phyloP scores from a whole-genome alignment of 1,140 invertebrate species.

The Schmidtea mediterranea region DNA sequence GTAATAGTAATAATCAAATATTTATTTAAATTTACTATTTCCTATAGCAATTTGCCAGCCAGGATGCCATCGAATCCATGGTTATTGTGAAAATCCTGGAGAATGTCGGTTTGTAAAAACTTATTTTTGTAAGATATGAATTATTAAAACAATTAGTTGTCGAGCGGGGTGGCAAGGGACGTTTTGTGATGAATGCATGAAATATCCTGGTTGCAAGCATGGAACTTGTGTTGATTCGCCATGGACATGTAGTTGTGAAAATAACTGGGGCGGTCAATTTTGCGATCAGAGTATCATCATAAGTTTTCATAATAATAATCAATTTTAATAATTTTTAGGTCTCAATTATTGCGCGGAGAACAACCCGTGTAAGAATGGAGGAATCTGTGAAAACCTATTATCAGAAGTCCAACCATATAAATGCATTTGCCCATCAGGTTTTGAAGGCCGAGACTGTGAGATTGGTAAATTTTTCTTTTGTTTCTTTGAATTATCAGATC shows the following conservation, averaged over 20 bases:
- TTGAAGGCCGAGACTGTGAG: slow-evolving; percentile 44
- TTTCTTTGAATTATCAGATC: no score
- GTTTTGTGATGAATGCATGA: slow-evolving; percentile 31
- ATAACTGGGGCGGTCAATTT: slow-evolving; percentile 36
- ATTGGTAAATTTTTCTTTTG: no score
- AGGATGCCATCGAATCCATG: slow-evolving; percentile 61
- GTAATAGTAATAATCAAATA: no score
- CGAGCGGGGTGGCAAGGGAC: slow-evolving; percentile 30
- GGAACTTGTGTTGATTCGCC: slow-evolving; percentile 31
- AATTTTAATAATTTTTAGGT: no score
- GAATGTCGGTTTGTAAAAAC: slow-evolving; percentile 61
- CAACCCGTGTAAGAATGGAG: slow-evolving; percentile 10
- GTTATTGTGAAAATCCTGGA: slow-evolving; percentile 61
- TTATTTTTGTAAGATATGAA: background rate
- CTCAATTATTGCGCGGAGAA: no score
- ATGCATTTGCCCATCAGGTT: slow-evolving; percentile 45
- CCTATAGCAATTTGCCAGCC: slow-evolving; percentile 56
- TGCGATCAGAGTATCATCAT: slow-evolving; percentile 48
- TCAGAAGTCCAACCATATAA: slow-evolving; percentile 37
- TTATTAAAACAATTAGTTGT: slow-evolving; percentile 25
- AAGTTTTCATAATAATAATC: no score
- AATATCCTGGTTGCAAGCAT: slow-evolving; percentile 32
- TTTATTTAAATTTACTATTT: no score
- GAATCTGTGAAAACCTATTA: slow-evolving; percentile 53
- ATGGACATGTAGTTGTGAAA: slow-evolving; percentile 31